phyloP scores from a whole-genome alignment of 2,797 vertebrate genomes.

The Ceyx erithaca region DNA sequence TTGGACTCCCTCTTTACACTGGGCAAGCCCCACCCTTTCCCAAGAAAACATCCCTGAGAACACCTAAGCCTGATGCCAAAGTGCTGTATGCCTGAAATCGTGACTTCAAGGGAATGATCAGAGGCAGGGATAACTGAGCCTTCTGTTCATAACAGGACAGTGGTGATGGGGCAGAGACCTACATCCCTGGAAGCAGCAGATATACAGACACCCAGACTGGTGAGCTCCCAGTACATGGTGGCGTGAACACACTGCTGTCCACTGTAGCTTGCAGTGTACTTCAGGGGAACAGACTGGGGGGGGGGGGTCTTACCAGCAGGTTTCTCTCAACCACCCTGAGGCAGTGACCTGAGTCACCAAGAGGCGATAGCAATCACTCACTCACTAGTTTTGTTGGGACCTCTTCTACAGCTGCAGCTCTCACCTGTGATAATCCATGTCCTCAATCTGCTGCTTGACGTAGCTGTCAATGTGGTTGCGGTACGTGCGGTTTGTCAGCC shows the following conservation, averaged over 20 bases:
- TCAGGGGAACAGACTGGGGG: neutral
- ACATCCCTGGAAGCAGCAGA: neutral
- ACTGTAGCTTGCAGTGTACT: neutral
- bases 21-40: neutral
- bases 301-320: neutral
- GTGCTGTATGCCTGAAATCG: neutral
- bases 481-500: constrained; percentile 95
- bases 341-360: neutral
- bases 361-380: neutral
- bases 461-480: constrained; percentile 95
- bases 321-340: neutral
- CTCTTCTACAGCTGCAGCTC: rapidly evolving
- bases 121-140: neutral
- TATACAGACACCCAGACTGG: neutral
- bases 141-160: neutral
- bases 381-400: rapidly evolving
- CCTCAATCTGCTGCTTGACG: constrained; percentile 94
- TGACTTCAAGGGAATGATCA: rapidly evolving
- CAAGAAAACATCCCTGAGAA: neutral
- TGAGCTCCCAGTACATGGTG: neutral
- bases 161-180: neutral
- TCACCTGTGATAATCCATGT: constrained; percentile 97
- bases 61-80: neutral
- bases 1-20: neutral
- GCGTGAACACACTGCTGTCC: neutral